These are phyloP conservation scores for Odontocerum albicorne DNA, from an alignment of 2,888 invertebrate genomes.

Conservation along the genomic window DNA sequence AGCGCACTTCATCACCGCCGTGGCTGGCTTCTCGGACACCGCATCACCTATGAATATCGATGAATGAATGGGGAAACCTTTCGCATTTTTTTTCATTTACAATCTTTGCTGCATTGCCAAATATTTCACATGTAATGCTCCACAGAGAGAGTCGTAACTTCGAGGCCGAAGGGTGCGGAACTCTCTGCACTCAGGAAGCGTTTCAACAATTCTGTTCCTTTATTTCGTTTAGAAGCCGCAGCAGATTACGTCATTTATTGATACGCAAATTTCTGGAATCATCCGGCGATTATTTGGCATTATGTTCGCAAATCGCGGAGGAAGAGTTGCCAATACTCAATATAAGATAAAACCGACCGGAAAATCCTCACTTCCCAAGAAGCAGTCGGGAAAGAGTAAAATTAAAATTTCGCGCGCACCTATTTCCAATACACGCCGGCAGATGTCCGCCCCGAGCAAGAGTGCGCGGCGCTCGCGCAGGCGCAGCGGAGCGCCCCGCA, in stretches of 20 bases:
- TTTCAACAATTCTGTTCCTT: too few relatives aligned
- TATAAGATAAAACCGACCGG: slow-evolving; percentile 14
- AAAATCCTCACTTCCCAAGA: slow-evolving; percentile 14
- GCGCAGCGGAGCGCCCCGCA: slow-evolving; percentile 49
- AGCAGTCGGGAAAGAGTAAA: slow-evolving; percentile 22
- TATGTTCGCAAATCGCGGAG: slow-evolving; percentile 22
- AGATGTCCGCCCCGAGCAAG: slow-evolving; percentile 25
- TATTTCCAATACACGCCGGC: slow-evolving; percentile 20
- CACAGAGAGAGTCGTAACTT: slow-evolving; percentile 10
- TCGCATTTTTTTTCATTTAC: not conserved
- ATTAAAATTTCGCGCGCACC: slow-evolving; percentile 27
- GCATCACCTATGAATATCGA: slow-evolving; percentile 26
- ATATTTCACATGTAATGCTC: slow-evolving; percentile 5
- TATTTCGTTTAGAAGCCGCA: too few relatives aligned
- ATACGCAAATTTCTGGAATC: too few relatives aligned
- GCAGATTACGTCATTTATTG: too few relatives aligned
- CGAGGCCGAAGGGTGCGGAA: slow-evolving; percentile 10
- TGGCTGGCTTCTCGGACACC: not conserved
- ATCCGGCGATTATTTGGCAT: slow-evolving; percentile 5
- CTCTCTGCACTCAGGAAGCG: not conserved
- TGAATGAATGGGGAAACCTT: slow-evolving; percentile 31
- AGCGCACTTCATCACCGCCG: too few relatives aligned
- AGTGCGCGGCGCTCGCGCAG: slow-evolving; percentile 42
- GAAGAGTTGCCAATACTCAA: slow-evolving; percentile 13
- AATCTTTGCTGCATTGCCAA: slow-evolving; percentile 24